Evolutionary conservation across 2,888 invertebrate genomes (phyloP).

Genomic region (Anoncus sp.): DNA sequence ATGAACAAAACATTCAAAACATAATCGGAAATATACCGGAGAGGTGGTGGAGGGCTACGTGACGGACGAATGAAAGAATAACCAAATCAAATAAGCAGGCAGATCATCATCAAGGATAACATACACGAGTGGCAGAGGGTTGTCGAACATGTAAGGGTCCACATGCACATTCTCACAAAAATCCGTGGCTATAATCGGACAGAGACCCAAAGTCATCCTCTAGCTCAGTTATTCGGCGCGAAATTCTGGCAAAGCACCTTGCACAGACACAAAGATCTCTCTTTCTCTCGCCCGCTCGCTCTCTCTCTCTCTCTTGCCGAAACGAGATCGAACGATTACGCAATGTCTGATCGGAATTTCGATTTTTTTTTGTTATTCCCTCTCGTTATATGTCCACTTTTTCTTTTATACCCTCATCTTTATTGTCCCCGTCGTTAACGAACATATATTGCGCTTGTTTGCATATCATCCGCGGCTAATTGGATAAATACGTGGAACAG

Average conservation of each 20-base stretch:
- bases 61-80: too few relatives aligned
- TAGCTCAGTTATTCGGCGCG: slow-evolving; percentile 37
- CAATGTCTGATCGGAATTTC: slow-evolving; percentile 29
- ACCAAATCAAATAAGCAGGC: too few relatives aligned
- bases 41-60: too few relatives aligned
- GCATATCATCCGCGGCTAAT: slow-evolving; percentile 56
- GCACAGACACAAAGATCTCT: slow-evolving; percentile 8
- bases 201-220: slow-evolving; percentile 26
- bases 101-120: too few relatives aligned
- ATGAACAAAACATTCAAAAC: slow-evolving; percentile 30
- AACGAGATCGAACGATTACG: slow-evolving; percentile 21
- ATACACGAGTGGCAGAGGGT: too few relatives aligned
- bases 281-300: background rate
- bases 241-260: slow-evolving; percentile 22
- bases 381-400: background rate
- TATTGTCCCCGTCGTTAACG: slow-evolving; percentile 47
- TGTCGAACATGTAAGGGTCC: too few relatives aligned
- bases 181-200: background rate
- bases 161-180: too few relatives aligned
- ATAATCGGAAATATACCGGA: background rate
- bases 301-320: background rate
- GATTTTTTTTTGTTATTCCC: background rate
- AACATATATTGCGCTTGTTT: slow-evolving; percentile 50
- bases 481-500: slow-evolving; percentile 61
- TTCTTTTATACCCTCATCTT: slow-evolving; percentile 10